Base-by-base conservation (phyloP, 2,797 vertebrate species). In the Craterocephalus amniculus region DNA sequence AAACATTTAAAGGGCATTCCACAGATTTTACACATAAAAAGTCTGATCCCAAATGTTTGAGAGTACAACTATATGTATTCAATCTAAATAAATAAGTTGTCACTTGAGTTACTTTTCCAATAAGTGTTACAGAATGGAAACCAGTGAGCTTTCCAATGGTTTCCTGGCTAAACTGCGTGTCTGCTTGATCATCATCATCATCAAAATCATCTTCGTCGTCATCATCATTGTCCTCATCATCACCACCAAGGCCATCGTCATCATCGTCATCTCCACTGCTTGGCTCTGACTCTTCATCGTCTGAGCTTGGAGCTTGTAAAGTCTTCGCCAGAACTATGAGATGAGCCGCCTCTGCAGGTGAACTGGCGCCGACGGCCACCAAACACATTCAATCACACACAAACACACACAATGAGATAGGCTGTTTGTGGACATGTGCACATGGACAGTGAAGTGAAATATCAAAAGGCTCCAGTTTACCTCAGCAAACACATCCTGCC, bases 181-280 rank as follows among this genome's bases (percentile, higher is more conserved):
- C 69, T 13, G 59, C 31, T 65, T 66, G 79, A 74, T 74, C 78
- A 51, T 83, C 73, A 4, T 56, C 72, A 0, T 22, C 67, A 34
- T 7, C 32, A 34, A 6, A 6, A 0, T 48, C 75, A 0, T 74
- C 80, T 0, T 74, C 76, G 0, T 83, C 81, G 0, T 80, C 80
- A 0, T 74, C 81, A 0, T 29, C 72, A 0, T 73, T 80, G 0
- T 83, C 83, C 0, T 86, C 86, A 0, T 83, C 87, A 0, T 83
- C 87, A 0, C 69, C 83, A 0, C 67, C 77, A 0, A 34, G 31
- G 0, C 20, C 78, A 0, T 79, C 81, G 0, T 87, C 85, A 0
- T 88, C 79, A 0, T 83, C 84, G 14, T 79, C 86, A 8, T 64
- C 90, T 43, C 70, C 76, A 1, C 79, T 88, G 68, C 83, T 88